Evolutionary conservation across 2,888 invertebrate genomes (phyloP).

Genomic region (Elmis aenea): DNA sequence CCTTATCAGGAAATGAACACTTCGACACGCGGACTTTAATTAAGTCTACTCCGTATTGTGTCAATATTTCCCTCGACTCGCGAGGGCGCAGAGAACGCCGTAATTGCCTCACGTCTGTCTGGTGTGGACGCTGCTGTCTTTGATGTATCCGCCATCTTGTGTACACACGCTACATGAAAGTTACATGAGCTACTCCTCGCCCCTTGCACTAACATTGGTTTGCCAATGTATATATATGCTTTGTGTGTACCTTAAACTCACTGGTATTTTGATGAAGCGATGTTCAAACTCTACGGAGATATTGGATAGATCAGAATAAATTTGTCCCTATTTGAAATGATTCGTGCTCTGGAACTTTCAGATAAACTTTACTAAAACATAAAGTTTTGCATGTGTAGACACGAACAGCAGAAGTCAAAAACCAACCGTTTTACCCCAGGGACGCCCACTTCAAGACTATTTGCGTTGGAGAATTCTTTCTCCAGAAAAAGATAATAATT

Average conservation of each 20-base stretch:
- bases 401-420: too few species aligned
- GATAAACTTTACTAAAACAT: too few species aligned
- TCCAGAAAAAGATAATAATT: too few species aligned
- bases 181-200: constrained; percentile 43
- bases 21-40: constrained; percentile 43
- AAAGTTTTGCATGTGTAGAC: too few species aligned
- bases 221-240: constrained; percentile 26
- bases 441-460: too few species aligned
- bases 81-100: constrained; percentile 33
- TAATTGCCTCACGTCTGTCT: constrained; percentile 43
- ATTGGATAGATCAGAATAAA: constrained; percentile 28
- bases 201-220: constrained; percentile 38
- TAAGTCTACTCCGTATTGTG: constrained; percentile 39
- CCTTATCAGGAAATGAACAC: constrained; percentile 45
- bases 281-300: constrained; percentile 26
- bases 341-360: too few species aligned
- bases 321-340: constrained; percentile 19
- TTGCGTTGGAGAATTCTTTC: too few species aligned
- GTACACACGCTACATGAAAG: constrained; percentile 44
- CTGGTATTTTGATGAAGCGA: constrained; percentile 28
- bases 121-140: constrained; percentile 40
- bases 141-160: constrained; percentile 45
- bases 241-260: constrained; percentile 25
- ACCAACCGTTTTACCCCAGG: too few species aligned
- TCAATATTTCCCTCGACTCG: constrained; percentile 37